These are phyloP conservation scores for Morpho helenor DNA, from an alignment of 2,888 invertebrate genomes.

Conservation along the genomic window DNA sequence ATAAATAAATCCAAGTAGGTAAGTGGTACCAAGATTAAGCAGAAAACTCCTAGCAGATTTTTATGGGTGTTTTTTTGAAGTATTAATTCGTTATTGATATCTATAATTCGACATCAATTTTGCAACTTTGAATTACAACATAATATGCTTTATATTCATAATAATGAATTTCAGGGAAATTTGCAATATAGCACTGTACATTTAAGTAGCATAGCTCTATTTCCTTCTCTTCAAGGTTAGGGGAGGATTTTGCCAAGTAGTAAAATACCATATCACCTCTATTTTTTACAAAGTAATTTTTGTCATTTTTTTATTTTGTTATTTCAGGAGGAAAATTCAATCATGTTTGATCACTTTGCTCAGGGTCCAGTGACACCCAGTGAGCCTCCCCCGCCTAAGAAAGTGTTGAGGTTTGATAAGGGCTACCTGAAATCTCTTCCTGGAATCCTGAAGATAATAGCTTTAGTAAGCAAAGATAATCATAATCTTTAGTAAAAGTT, in stretches of 20 bases:
- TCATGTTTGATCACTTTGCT: conserved; percentile 55
- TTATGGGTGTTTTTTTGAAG: too few relatives aligned
- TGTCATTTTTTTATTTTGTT: background rate
- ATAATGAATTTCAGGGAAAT: too few relatives aligned
- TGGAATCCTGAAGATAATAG: conserved; percentile 85
- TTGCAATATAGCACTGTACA: conserved; percentile 3
- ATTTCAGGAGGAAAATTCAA: conserved; percentile 2
- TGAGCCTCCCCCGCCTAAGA: conserved; percentile 74
- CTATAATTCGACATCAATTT: too few relatives aligned
- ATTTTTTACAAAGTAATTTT: background rate
- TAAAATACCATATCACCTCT: background rate
- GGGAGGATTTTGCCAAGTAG: background rate
- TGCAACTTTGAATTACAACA: too few relatives aligned
- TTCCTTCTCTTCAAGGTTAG: background rate
- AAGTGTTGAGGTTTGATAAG: conserved; percentile 85
- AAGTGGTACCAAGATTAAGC: too few relatives aligned
- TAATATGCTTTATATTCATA: too few relatives aligned
- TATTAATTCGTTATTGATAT: too few relatives aligned
- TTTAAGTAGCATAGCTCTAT: background rate
- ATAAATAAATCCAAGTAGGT: too few relatives aligned
- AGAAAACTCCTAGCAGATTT: too few relatives aligned
- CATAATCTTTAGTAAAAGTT: too few relatives aligned
- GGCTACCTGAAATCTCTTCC: conserved; percentile 84
- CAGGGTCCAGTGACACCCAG: conserved; percentile 35
- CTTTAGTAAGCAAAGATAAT: conserved; percentile 77